Evolutionary conservation across 2,888 invertebrate genomes (phyloP).

Genomic region (Crossocerus cetratus): DNA sequence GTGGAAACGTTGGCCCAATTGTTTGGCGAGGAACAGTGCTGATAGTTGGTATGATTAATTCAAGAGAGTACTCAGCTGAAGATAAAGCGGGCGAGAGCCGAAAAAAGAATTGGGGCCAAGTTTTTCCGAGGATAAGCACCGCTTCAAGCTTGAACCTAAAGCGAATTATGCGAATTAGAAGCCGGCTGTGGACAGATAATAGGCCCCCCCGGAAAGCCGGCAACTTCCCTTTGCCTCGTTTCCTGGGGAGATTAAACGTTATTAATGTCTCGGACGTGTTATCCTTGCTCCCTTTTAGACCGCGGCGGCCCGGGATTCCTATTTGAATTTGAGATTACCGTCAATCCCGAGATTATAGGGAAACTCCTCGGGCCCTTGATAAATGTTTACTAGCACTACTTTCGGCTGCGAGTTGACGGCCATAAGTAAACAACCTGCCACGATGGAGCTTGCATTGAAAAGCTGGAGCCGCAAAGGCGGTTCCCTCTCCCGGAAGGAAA

Average conservation of each 20-base stretch:
- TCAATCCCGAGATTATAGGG: not conserved
- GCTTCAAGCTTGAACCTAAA: slow-evolving; percentile 53
- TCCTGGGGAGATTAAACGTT: slow-evolving; percentile 46
- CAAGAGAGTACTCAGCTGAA: too few relatives aligned
- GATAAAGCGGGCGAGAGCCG: too few relatives aligned
- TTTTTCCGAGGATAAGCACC: slow-evolving; percentile 59
- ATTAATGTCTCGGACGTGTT: slow-evolving; percentile 39
- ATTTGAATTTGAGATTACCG: not conserved
- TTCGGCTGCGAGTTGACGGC: too few relatives aligned
- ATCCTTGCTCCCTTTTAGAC: not conserved
- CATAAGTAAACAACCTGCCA: too few relatives aligned
- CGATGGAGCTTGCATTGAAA: too few relatives aligned
- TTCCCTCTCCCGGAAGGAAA: too few relatives aligned
- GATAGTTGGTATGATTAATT: too few relatives aligned
- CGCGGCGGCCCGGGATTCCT: not conserved
- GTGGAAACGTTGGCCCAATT: too few relatives aligned
- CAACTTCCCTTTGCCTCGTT: slow-evolving; percentile 18
- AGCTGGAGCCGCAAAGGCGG: too few relatives aligned
- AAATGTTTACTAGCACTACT: not conserved
- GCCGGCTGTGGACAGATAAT: slow-evolving; percentile 43
- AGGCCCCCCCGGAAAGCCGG: slow-evolving; percentile 24
- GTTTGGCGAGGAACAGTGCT: too few relatives aligned
- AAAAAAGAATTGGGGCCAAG: slow-evolving; percentile 31
- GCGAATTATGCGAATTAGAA: slow-evolving; percentile 58
- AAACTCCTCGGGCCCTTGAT: not conserved